Conservation (phyloP, 2,113 vertebrate species). For the Phrynosoma blainvillii region DNA sequence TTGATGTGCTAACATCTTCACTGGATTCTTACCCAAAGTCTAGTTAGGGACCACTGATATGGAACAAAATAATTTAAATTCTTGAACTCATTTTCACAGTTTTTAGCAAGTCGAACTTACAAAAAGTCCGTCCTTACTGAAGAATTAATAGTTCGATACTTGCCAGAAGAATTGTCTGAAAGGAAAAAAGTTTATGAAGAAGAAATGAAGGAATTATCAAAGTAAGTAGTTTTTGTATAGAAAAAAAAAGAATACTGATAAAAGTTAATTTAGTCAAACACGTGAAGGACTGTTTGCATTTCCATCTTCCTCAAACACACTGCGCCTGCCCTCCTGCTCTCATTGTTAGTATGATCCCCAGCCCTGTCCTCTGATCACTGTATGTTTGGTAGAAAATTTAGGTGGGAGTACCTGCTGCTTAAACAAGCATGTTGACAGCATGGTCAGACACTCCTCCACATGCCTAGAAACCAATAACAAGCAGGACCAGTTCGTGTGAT, state of each 20-base stretch:
- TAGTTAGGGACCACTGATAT: slow-evolving; percentile 1
- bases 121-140: slow-evolving; percentile 89
- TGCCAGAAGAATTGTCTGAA: slow-evolving; percentile 87
- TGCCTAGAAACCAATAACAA: neutral
- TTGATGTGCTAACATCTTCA: neutral
- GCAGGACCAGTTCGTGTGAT: neutral
- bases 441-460: neutral
- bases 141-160: slow-evolving; percentile 86
- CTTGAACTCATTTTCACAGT: slow-evolving; percentile 75
- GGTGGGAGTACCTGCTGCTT: neutral
- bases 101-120: slow-evolving; percentile 88
- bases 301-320: neutral
- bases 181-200: slow-evolving; percentile 91
- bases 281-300: neutral
- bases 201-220: slow-evolving; percentile 91
- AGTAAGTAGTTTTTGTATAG: slow-evolving; percentile 75
- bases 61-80: neutral
- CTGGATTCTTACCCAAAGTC: neutral
- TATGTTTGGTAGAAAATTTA: neutral
- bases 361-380: neutral
- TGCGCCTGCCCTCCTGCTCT: neutral
- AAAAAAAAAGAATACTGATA: slow-evolving; percentile 16
- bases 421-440: neutral
- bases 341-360: neutral
- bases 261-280: neutral